These are phyloP conservation scores for Dryomyza anilis DNA, from an alignment of 2,888 invertebrate species.

Conservation along the genomic window DNA sequence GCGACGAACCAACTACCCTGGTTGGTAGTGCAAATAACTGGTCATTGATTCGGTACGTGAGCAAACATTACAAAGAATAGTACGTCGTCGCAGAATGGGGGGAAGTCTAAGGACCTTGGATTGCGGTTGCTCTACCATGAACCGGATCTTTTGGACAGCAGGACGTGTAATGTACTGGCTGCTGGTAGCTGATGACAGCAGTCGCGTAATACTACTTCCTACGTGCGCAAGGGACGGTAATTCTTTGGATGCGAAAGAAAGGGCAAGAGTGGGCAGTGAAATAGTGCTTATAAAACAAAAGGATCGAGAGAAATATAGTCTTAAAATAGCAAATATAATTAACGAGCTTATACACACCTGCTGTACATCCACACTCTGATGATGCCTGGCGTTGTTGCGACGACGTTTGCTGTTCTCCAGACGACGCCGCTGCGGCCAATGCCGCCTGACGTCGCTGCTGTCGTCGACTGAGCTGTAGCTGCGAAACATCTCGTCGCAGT, in stretches of 20 bases:
- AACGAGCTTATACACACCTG: constrained; percentile 64
- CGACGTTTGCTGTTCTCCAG: constrained; percentile 20
- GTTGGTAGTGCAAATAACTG: neutral
- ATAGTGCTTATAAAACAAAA: too few species aligned
- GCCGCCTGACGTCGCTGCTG: constrained; percentile 55
- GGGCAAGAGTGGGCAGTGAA: too few species aligned
- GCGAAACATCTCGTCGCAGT: constrained; percentile 60
- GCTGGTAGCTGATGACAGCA: too few species aligned
- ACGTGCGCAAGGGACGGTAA: too few species aligned
- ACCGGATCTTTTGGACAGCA: too few species aligned
- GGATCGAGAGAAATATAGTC: neutral
- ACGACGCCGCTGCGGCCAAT: constrained; percentile 44
- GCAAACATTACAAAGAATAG: too few species aligned
- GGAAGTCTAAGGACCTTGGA: too few species aligned
- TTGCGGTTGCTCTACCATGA: too few species aligned
- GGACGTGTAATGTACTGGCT: too few species aligned
- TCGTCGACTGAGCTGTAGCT: constrained; percentile 57
- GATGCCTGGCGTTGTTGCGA: constrained; percentile 38
- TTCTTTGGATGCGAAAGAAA: too few species aligned
- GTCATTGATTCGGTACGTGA: constrained; percentile 20
- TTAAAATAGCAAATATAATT: neutral
- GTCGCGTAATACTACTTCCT: too few species aligned
- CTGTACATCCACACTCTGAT: constrained; percentile 72
- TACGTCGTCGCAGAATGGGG: too few species aligned
- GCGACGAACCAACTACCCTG: neutral